Evolutionary conservation across 2,888 invertebrate species (phyloP).

Genomic region (Sipunculus nudus): DNA sequence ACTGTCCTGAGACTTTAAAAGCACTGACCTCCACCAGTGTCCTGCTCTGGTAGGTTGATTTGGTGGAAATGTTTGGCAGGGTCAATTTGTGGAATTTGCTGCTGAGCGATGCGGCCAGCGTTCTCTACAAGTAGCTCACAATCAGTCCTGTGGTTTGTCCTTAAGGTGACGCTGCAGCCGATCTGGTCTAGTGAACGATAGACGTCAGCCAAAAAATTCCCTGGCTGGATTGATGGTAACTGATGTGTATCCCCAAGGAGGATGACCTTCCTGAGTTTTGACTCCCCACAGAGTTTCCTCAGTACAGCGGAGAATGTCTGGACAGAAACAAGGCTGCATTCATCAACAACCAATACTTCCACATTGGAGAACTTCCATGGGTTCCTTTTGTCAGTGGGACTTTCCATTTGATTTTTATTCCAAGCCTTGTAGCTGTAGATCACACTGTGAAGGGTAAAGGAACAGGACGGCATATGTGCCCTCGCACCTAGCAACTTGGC

Average conservation of each 20-base stretch:
- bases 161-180: conserved; percentile 47
- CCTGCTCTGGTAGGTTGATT: conserved; percentile 16
- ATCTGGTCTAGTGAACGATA: conserved; percentile 28
- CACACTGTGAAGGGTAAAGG: conserved; percentile 48
- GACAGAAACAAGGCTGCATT: conserved; percentile 57
- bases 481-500: conserved; percentile 55
- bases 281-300: conserved; percentile 43
- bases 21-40: too few relatives aligned
- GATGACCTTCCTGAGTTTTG: conserved; percentile 47
- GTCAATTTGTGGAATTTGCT: conserved; percentile 45
- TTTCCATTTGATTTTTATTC: neutral
- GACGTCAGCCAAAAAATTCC: conserved; percentile 54
- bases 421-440: conserved; percentile 5
- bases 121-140: conserved; percentile 55
- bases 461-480: conserved; percentile 43
- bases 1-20: too few relatives aligned
- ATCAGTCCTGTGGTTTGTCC: conserved; percentile 56
- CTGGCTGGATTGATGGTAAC: conserved; percentile 60
- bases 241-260: conserved; percentile 58
- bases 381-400: too few relatives aligned
- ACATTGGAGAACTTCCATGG: conserved; percentile 47
- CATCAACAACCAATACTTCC: conserved; percentile 54
- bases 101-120: conserved; percentile 50
- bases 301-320: conserved; percentile 49
- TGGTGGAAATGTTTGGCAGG: conserved; percentile 37